These are phyloP conservation scores for Eurois occulta DNA, from an alignment of 2,888 invertebrate species.

Conservation along the genomic window DNA sequence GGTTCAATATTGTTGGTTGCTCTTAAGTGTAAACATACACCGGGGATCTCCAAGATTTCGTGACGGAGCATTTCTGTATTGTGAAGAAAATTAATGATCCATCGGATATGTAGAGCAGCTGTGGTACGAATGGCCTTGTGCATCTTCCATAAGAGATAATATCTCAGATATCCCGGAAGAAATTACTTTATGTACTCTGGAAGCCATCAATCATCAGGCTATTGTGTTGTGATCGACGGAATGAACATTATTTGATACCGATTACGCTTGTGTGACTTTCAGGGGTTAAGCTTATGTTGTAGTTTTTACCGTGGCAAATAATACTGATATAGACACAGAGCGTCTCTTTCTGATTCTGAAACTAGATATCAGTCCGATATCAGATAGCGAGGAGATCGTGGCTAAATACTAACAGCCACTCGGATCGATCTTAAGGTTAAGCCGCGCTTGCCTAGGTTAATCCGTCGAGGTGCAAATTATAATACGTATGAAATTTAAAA, in stretches of 20 bases:
- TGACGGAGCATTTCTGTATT: constrained; percentile 40
- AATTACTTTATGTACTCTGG: constrained; percentile 38
- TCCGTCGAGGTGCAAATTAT: no score
- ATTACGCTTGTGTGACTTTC: not conserved
- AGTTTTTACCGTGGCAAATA: not conserved
- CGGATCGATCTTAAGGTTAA: no score
- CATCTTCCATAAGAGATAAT: constrained; percentile 27
- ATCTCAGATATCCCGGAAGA: constrained; percentile 43
- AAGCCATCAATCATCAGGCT: constrained; percentile 52
- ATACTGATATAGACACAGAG: no score
- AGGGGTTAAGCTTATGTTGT: not conserved
- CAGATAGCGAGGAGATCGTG: no score
- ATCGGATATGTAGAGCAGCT: constrained; percentile 51
- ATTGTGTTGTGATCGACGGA: constrained; percentile 45
- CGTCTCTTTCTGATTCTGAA: no score
- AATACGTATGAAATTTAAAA: no score
- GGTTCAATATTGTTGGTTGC: constrained; percentile 22
- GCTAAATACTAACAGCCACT: no score
- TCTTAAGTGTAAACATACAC: constrained; percentile 39
- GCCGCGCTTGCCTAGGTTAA: no score
- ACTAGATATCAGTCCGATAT: no score
- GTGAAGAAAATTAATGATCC: constrained; percentile 51
- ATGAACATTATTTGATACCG: constrained; percentile 42
- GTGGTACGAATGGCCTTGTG: constrained; percentile 52
- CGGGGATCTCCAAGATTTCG: constrained; percentile 1